Evolutionary conservation across 2,888 invertebrate species (phyloP).

Genomic region (Psococerastis gibbosa): DNA sequence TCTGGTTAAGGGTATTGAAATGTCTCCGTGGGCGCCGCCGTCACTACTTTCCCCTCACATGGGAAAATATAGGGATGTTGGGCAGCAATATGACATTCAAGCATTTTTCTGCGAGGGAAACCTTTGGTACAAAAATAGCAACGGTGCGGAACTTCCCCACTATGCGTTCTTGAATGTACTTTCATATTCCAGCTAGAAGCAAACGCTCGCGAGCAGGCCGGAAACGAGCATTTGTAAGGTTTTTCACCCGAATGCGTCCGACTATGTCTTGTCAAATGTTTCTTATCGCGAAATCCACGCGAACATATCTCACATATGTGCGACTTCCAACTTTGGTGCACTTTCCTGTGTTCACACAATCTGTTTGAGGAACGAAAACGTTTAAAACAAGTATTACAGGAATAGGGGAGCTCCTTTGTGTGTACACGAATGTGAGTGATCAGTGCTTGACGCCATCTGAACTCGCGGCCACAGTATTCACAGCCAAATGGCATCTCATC

Average conservation of each 20-base stretch:
- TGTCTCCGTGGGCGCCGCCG: too few species aligned
- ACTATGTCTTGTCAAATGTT: background rate
- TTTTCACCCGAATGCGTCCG: background rate
- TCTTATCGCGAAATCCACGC: background rate
- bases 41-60: too few species aligned
- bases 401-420: background rate
- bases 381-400: background rate
- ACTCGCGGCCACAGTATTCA: background rate
- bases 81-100: background rate
- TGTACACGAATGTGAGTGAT: background rate
- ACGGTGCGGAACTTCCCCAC: background rate
- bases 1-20: too few species aligned
- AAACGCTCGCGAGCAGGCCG: background rate
- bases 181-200: background rate
- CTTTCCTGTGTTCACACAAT: background rate
- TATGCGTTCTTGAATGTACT: background rate
- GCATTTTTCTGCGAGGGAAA: background rate
- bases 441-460: background rate
- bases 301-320: background rate
- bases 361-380: background rate
- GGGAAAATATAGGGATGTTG: too few species aligned
- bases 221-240: background rate
- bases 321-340: background rate
- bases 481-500: background rate
- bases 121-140: background rate